Percentiles rank a stretch among this genome's conserved stretches.
phyloP scores from a whole-genome alignment of 2,888 invertebrate species.

The Caenorhabditis plicata region DNA sequence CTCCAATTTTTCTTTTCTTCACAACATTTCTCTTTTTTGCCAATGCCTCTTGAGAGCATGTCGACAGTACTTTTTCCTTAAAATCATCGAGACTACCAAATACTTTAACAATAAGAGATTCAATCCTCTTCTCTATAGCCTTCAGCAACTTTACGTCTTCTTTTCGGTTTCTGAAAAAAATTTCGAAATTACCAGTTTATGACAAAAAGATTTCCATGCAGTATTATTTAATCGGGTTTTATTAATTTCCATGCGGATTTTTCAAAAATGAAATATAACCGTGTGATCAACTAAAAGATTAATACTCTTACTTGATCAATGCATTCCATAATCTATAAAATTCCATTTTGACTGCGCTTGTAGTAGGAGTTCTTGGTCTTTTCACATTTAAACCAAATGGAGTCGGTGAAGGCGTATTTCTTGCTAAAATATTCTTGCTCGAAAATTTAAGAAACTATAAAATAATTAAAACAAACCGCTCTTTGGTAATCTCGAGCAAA shows the following conservation, averaged over 20 bases:
- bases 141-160: slow-evolving; percentile 5
- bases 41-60: background rate
- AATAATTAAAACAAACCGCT: background rate
- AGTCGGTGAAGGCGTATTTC: slow-evolving; percentile 20
- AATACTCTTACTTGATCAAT: slow-evolving; percentile 4
- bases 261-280: background rate
- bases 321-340: slow-evolving; percentile 10
- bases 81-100: slow-evolving; percentile 9
- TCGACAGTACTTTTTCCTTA: background rate
- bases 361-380: background rate
- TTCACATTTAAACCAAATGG: background rate
- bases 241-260: background rate
- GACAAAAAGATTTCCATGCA: too few species aligned
- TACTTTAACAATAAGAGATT: background rate
- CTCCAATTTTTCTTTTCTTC: slow-evolving; percentile 8
- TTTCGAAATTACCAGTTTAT: too few species aligned
- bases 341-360: slow-evolving; percentile 6
- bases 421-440: too few species aligned
- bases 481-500: background rate
- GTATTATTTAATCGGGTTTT: too few species aligned
- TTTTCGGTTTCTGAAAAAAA: slow-evolving; percentile 3
- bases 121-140: slow-evolving; percentile 4
- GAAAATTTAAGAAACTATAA: background rate
- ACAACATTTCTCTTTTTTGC: slow-evolving; percentile 3
- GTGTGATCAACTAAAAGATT: background rate